These are phyloP conservation scores for Tryphoninae sp. DNA, from an alignment of 2,888 invertebrate genomes.

Conservation along the genomic window DNA sequence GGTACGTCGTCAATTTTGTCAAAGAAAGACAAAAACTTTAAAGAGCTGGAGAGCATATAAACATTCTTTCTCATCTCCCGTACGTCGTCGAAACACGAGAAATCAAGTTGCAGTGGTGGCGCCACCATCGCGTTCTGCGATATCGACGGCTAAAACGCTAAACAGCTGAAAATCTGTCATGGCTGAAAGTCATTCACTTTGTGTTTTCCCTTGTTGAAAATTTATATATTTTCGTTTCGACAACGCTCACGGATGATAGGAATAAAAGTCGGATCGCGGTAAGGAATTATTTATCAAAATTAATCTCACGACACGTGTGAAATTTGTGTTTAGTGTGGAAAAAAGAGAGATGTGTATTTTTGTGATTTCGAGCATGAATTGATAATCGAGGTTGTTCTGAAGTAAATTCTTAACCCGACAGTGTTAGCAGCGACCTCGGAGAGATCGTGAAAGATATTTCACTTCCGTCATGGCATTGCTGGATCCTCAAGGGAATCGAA, in stretches of 20 bases:
- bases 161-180: slow-evolving; percentile 71
- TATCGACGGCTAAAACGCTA: slow-evolving; percentile 67
- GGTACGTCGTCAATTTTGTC: slow-evolving; percentile 25
- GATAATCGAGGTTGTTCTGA: neutral
- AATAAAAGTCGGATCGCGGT: slow-evolving; percentile 21
- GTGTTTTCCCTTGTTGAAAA: slow-evolving; percentile 62
- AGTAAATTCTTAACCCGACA: neutral
- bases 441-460: neutral
- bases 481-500: slow-evolving; percentile 13
- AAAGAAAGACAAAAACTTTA: neutral
- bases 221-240: slow-evolving; percentile 60
- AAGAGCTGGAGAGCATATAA: slow-evolving; percentile 14
- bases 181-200: slow-evolving; percentile 69
- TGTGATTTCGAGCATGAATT: neutral
- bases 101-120: slow-evolving; percentile 55
- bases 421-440: neutral
- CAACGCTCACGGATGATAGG: slow-evolving; percentile 39
- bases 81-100: neutral
- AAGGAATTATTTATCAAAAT: slow-evolving; percentile 34
- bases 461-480: slow-evolving; percentile 25
- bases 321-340: neutral
- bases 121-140: slow-evolving; percentile 66
- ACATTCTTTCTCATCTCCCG: slow-evolving; percentile 14
- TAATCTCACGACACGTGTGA: neutral
- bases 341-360: slow-evolving; percentile 3